Percentiles rank a stretch among this genome's conserved stretches.
These are phyloP conservation scores for Pluvialis apricaria DNA, from an alignment of 2,113 vertebrate genomes.

Conservation along the genomic window DNA sequence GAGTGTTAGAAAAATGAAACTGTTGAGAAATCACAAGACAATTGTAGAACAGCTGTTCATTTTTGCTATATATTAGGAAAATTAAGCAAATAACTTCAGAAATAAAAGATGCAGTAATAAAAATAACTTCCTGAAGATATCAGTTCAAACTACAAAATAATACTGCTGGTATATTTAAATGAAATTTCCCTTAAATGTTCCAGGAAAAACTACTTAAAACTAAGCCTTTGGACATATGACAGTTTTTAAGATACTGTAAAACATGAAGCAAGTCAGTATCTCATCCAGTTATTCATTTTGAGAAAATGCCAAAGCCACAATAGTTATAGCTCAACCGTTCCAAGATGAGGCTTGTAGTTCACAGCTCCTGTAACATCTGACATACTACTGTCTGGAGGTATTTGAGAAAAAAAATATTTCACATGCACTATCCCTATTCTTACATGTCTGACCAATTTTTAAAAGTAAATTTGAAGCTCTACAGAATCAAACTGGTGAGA, in stretches of 20 bases:
- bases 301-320: constrained; percentile 20
- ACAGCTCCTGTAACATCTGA: background rate
- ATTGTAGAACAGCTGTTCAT: background rate
- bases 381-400: background rate
- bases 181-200: constrained; percentile 1
- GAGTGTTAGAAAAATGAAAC: background rate
- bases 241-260: constrained; percentile 7
- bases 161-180: background rate
- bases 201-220: constrained; percentile 11
- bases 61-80: background rate
- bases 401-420: background rate
- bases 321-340: background rate
- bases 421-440: background rate
- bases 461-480: background rate
- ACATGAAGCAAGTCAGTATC: background rate
- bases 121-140: background rate
- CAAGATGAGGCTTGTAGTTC: constrained; percentile 7
- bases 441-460: background rate
- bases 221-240: background rate
- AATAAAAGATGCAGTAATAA: background rate
- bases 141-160: constrained; percentile 5
- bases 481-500: background rate
- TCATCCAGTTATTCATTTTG: background rate
- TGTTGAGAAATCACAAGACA: background rate
- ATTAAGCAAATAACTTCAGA: background rate